Conservation (phyloP, 2,888 invertebrate species). For the Podotricha telesiphe region DNA sequence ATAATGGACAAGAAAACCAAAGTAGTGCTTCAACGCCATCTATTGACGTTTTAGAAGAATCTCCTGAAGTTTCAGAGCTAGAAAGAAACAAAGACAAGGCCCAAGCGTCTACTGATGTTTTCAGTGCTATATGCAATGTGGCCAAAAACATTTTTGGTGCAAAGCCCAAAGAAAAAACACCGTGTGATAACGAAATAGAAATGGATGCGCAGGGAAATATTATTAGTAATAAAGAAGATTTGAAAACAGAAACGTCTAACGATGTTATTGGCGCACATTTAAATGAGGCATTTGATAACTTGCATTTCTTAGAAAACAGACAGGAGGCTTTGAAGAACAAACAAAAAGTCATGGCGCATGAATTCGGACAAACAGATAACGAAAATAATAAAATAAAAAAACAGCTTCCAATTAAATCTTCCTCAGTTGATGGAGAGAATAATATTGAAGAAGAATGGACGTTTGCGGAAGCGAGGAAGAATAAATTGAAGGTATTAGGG, state of each 20-base stretch:
- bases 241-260: constrained; percentile 59
- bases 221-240: constrained; percentile 47
- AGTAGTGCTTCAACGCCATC: constrained; percentile 44
- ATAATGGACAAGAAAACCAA: constrained; percentile 46
- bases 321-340: constrained; percentile 77
- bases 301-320: constrained; percentile 65
- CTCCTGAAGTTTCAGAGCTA: constrained; percentile 42
- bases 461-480: constrained; percentile 65
- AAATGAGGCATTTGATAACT: constrained; percentile 59
- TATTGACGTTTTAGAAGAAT: constrained; percentile 28
- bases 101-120: constrained; percentile 58
- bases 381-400: constrained; percentile 62
- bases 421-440: constrained; percentile 64
- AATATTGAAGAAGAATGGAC: constrained; percentile 55
- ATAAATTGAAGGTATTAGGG: constrained; percentile 68
- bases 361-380: constrained; percentile 67
- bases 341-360: constrained; percentile 78
- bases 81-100: constrained; percentile 52
- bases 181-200: constrained; percentile 64
- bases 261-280: constrained; percentile 65
- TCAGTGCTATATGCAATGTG: constrained; percentile 67
- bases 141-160: constrained; percentile 69
- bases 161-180: constrained; percentile 51
- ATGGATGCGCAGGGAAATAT: constrained; percentile 70
- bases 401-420: constrained; percentile 47